Base-by-base conservation (phyloP, 92 coral and sea anemone species). In the Siderastrea radians region DNA sequence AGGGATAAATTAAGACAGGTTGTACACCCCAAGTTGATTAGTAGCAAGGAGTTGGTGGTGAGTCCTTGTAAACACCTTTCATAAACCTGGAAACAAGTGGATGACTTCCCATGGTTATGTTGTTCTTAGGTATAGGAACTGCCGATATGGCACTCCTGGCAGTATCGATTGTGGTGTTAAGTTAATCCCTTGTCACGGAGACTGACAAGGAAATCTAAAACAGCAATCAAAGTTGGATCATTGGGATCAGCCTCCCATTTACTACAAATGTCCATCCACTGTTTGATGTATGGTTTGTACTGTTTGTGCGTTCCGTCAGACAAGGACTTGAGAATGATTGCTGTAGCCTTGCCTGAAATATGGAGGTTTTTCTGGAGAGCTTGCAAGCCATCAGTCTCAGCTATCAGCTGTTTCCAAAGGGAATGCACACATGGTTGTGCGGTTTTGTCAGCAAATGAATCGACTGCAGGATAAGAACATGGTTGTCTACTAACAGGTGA, bases 1-100 rank as follows among this genome's bases (percentile, higher is more conserved):
- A 89, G 53, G 75, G 72, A 45, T 89, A 55, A 15, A 77, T 49
- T 17, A 89, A 73, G 53, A 89, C 84, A 0, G 67, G 63, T 45
- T 89, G 84, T 2, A 83, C 89, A 82, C 82, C 84, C 92, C 92
- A 89, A 63, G 89, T 81, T 2, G 89, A 61, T 7, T 89, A 77
- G 75, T 83, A 75, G 12, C 83, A 61, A 70, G 88, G 83, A 9
- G 14, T 82, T 43, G 63, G 83, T 78, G 93, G 64, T 17, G 4
- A 44, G 65, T 15, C 64, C 10, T 84, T 83, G 63, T 5, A 83
- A 1, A 83, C 52, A 0, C 84, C 79, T 75, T 68, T 84, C 89
- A 83, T 84, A 3, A 89, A 89, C 68, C 92, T 64, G 6, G 79
- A 67, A 9, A 89, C 80, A 1, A 84, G 6, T 14, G 92, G 89